Percentiles rank a stretch among this genome's conserved stretches.
phyloP scores from a whole-genome alignment of 2,113 vertebrate genomes.

The Prochilodus magdalenae region DNA sequence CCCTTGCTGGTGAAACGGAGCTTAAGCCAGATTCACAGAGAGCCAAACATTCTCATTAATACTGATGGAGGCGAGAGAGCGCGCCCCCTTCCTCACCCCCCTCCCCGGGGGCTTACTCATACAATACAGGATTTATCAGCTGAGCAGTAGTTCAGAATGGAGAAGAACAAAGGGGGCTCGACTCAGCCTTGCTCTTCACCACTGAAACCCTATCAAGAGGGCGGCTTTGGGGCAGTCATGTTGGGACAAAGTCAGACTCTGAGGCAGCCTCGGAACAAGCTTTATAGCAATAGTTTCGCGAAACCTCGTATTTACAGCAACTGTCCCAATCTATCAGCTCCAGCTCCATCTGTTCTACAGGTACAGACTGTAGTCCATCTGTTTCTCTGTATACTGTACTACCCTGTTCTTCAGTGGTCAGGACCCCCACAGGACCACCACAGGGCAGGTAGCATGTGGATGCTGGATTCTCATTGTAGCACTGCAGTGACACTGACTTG shows the following conservation, averaged over 20 bases:
- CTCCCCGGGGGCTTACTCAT: background rate
- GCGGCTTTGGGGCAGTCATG: background rate
- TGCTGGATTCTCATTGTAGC: too few relatives aligned
- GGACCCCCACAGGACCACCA: too few relatives aligned
- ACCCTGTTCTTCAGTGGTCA: too few relatives aligned
- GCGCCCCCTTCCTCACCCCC: background rate
- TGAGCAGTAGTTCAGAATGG: background rate
- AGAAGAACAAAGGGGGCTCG: background rate
- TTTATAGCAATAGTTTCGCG: too few relatives aligned
- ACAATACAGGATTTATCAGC: slow-evolving; percentile 31
- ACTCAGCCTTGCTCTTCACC: background rate
- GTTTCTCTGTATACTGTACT: too few relatives aligned
- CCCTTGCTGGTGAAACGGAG: slow-evolving; percentile 9
- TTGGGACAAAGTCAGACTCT: background rate
- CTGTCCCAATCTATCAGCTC: too few relatives aligned
- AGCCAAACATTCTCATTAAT: slow-evolving; percentile 38
- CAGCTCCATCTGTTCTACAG: too few relatives aligned
- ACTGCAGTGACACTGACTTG: too few relatives aligned
- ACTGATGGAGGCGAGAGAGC: slow-evolving; percentile 27
- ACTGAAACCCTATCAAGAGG: background rate
- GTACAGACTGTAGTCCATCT: too few relatives aligned
- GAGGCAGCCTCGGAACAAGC: too few relatives aligned
- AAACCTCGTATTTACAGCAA: too few relatives aligned
- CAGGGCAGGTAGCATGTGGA: too few relatives aligned
- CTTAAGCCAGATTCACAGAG: slow-evolving; percentile 24